These are phyloP conservation scores for Contarinia nasturtii DNA, from an alignment of 1,140 invertebrate genomes.

Conservation along the genomic window DNA sequence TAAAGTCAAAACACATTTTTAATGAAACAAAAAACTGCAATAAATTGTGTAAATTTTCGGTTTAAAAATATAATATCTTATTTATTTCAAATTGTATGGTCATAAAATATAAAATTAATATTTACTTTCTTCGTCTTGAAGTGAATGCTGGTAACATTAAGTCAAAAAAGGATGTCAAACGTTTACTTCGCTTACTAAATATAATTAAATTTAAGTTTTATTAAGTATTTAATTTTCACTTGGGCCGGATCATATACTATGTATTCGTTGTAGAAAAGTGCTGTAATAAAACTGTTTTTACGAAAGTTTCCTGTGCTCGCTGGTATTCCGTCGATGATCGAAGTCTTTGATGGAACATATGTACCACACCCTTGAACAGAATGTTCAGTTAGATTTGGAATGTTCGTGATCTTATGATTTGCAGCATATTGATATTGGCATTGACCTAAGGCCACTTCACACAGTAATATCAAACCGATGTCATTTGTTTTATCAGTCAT, in stretches of 20 bases:
- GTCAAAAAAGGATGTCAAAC: too few relatives aligned
- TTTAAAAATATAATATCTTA: too few relatives aligned
- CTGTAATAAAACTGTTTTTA: slow-evolving; percentile 21
- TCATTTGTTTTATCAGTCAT: slow-evolving; percentile 47
- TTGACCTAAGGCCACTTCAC: slow-evolving; percentile 89
- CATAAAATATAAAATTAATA: too few relatives aligned
- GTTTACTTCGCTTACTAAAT: slow-evolving; percentile 23
- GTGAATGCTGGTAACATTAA: too few relatives aligned
- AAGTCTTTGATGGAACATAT: slow-evolving; percentile 41
- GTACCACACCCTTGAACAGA: slow-evolving; percentile 54
- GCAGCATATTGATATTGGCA: slow-evolving; percentile 58
- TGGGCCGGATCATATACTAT: slow-evolving; percentile 85
- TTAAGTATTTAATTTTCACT: slow-evolving; percentile 61
- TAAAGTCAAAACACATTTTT: too few relatives aligned
- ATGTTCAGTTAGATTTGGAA: slow-evolving; percentile 59
- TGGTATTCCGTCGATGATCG: slow-evolving; percentile 37
- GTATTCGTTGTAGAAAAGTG: slow-evolving; percentile 74
- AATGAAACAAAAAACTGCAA: too few relatives aligned
- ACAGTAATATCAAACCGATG: slow-evolving; percentile 71
- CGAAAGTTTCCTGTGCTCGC: slow-evolving; percentile 58
- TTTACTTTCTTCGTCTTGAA: too few relatives aligned
- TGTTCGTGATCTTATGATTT: slow-evolving; percentile 56
- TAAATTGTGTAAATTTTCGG: too few relatives aligned
- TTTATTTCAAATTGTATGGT: too few relatives aligned
- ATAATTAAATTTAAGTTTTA: slow-evolving; percentile 64